Conservation (phyloP, 2,888 invertebrate genomes). For the Lordiphosa andalusiaca region DNA sequence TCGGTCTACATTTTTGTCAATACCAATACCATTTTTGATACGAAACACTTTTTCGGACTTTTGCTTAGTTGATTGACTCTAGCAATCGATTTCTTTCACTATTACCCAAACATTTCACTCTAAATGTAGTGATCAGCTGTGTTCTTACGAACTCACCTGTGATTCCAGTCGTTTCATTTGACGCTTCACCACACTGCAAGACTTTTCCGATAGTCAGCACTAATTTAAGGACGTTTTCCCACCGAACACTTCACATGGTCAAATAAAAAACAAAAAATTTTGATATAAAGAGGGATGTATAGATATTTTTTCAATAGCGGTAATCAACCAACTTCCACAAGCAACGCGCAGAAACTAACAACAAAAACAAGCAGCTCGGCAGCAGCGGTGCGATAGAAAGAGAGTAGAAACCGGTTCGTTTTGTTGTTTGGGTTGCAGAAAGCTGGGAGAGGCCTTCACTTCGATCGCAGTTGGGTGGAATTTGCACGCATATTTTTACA, state of each 20-base stretch:
- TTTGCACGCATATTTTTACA: too few relatives aligned
- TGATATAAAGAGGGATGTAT: background rate
- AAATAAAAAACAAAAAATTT: slow-evolving; percentile 1
- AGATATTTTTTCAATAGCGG: slow-evolving; percentile 11
- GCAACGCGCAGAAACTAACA: slow-evolving; percentile 61
- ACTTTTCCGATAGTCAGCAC: slow-evolving; percentile 1
- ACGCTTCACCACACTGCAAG: background rate
- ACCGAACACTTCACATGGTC: background rate
- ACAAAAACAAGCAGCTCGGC: slow-evolving; percentile 30
- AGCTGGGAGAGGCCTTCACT: slow-evolving; percentile 1
- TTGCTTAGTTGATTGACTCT: too few relatives aligned
- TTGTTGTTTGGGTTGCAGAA: background rate
- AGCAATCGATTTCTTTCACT: too few relatives aligned
- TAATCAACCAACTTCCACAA: slow-evolving; percentile 59
- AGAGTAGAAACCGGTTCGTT: slow-evolving; percentile 29
- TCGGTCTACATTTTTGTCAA: too few relatives aligned
- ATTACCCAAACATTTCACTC: too few relatives aligned
- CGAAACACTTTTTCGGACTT: too few relatives aligned
- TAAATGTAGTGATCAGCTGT: too few relatives aligned
- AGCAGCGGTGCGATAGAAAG: slow-evolving; percentile 20
- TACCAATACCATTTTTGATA: too few relatives aligned
- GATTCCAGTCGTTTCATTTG: too few relatives aligned
- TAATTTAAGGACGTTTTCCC: too few relatives aligned
- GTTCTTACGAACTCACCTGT: slow-evolving; percentile 1
- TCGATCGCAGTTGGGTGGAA: too few relatives aligned